These are phyloP conservation scores for Prietella phreatophila DNA, from an alignment of 2,113 vertebrate species.

Conservation along the genomic window DNA sequence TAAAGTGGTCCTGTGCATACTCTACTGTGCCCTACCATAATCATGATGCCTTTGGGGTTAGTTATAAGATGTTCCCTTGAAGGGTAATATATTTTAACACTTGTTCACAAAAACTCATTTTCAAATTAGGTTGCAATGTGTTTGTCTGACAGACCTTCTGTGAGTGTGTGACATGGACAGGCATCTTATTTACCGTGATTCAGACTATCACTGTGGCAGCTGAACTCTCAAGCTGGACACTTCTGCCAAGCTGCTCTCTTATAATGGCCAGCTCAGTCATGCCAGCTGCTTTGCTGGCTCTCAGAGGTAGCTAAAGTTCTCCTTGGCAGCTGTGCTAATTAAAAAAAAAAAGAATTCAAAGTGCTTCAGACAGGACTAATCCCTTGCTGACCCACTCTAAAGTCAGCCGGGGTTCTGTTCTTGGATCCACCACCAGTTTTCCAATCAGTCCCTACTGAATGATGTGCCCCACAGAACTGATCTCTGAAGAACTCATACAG, in stretches of 20 bases:
- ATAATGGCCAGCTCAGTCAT: constrained; percentile 22
- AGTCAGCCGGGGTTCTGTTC: not conserved
- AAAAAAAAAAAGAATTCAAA: constrained; percentile 50
- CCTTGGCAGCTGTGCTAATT: constrained; percentile 33
- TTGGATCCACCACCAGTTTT: not conserved
- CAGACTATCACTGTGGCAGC: constrained; percentile 13
- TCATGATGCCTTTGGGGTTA: not conserved
- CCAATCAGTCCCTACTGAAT: not conserved
- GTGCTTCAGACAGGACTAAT: constrained; percentile 49
- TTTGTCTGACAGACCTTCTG: not conserved
- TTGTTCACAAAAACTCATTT: not conserved
- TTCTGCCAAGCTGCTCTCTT: constrained; percentile 24
- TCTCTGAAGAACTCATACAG: not conserved
- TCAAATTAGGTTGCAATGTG: not conserved
- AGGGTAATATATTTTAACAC: not conserved
- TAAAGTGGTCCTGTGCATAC: not conserved
- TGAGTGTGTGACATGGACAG: not conserved
- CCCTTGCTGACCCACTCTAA: constrained; percentile 35
- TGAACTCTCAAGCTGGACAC: constrained; percentile 13
- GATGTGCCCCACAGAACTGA: not conserved
- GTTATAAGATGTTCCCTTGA: not conserved
- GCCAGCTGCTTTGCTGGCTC: constrained; percentile 31
- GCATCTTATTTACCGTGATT: constrained; percentile 11
- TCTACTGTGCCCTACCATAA: not conserved
- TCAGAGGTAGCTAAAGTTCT: constrained; percentile 20